Base-by-base conservation (phyloP, 2,797 vertebrate species). In the Channallabes apus region DNA sequence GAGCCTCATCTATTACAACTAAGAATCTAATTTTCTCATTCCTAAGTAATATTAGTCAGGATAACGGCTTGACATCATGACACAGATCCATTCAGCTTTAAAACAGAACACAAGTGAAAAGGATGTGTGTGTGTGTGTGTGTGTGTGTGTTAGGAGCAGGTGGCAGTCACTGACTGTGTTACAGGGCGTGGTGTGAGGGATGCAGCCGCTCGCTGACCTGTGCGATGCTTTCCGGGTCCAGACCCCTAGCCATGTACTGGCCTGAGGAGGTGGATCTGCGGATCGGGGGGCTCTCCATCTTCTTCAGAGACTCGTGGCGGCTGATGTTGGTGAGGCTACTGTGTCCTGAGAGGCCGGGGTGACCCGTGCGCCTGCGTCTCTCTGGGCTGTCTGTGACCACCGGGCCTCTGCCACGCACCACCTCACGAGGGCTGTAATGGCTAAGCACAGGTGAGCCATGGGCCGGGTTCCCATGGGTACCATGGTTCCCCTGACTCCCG, bases 181-280 rank as follows among this genome's bases (percentile, higher is more conserved):
- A 95, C 93, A 94, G 91, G 91, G 93, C 90, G 94, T 93, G 94
- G 90, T 92, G 93, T 91, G 91, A 94, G 93, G 91, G 89, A 83
- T 87, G 90, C 92, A 92, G 92, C 93, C 91, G 91, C 93, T 94
- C 91, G 93, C 94, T 95, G 92, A 99, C 98, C 98, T 99, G 98
- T 96, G 98, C 98, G 93, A 99, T 99, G 87, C 97, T 97, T 93
- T 99, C 98, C 58, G 98, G 97, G 84, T 99, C 98, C 94, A 99
- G 94, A 9, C 96, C 94, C 92, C 99, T 99, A 91, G 96, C 94
- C 0, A 96, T 94, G 91, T 99, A 99, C 86, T 99, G 98, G 84
- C 98, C 97, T 8, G 98, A 99, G 0, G 98, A 99, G 0, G 98
- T 99, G 71, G 98, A 99, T 89, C 98, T 97, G 89, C 98, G 95